Base-by-base conservation (phyloP, 2,797 vertebrate species). In the Meriones psammophilus region DNA sequence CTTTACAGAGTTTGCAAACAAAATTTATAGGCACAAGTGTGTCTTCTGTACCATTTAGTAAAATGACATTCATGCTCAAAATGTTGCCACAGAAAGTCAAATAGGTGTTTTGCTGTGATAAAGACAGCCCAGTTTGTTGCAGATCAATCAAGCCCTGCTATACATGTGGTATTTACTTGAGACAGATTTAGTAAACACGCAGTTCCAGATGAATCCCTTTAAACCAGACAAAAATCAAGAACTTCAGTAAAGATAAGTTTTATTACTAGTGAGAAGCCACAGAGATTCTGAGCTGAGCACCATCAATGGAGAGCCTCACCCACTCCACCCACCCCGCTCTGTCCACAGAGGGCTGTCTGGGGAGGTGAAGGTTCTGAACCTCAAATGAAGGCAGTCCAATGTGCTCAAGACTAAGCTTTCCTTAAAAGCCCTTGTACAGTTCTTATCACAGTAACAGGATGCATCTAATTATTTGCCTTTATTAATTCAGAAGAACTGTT, bases 1-100 rank as follows among this genome's bases (percentile, higher is more conserved):
- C n/a, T 92, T 96, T 92, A 77, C 36, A 13, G 93, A 92, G 39
- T 97, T 97, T 96, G 64, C 95, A 96, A 96, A 97, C 94, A 92
- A 66, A 87, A 84, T 91, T 71, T 92, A 0, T 2, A 1, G 81
- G 74, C 88, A 39, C 50, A 69, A 94, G 78, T 92, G 36, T 94
- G 15, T 60, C 56, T 78, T 86, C 85, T 36, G 68, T 68, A 33
- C 94, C 56, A 33, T 77, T 24, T 56, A 85, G 33, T 56, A 89
- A 33, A 60, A 93, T 96, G 50, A 83, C 54, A 54, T n/a, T 66
- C 80, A 50, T 24, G 87, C 94, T 97, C 79, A 76, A 86, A 94
- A 33, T 22, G 58, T 54, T 98, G 76, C 66, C 66, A 46, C 74
- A 83, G 33, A 71, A 90, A 95, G 92, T 92, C 90, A 94, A 77